Percentiles rank a stretch among this genome's conserved stretches.
These are phyloP conservation scores for Colinus virginianus DNA, from an alignment of 2,113 vertebrate genomes.

Conservation along the genomic window DNA sequence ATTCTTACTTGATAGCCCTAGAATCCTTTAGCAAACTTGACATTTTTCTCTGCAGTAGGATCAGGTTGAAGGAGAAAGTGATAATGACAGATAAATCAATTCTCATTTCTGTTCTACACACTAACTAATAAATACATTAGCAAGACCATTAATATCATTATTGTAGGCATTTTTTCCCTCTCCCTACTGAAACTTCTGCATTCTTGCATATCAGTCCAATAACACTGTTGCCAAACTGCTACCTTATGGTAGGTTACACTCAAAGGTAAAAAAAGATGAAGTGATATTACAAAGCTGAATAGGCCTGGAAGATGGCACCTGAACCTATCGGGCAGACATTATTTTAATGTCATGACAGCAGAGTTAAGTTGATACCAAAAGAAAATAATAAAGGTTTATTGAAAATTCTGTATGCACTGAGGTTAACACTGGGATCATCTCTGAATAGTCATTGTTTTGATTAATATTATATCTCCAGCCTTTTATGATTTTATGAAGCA, in stretches of 20 bases:
- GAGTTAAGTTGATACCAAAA: background rate
- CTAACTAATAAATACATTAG: slow-evolving; percentile 21
- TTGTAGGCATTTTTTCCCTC: background rate
- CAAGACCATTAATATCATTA: background rate
- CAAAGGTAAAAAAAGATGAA: background rate
- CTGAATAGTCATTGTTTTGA: background rate
- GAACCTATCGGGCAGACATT: background rate
- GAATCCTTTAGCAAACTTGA: background rate
- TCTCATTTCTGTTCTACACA: background rate
- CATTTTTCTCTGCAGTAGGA: background rate
- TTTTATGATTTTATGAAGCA: background rate
- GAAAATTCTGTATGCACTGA: background rate
- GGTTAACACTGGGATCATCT: background rate
- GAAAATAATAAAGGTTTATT: background rate
- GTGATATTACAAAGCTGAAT: background rate
- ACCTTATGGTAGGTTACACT: background rate
- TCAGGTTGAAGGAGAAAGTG: background rate
- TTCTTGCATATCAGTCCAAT: background rate
- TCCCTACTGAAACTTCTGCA: background rate
- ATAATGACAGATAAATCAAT: slow-evolving; percentile 6
- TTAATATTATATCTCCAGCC: background rate
- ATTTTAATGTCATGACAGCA: background rate
- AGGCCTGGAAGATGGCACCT: background rate
- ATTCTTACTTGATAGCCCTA: background rate
- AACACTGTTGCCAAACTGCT: background rate